Evolutionary conservation across 1,140 invertebrate genomes (phyloP).

Genomic region (Ericerus pela): DNA sequence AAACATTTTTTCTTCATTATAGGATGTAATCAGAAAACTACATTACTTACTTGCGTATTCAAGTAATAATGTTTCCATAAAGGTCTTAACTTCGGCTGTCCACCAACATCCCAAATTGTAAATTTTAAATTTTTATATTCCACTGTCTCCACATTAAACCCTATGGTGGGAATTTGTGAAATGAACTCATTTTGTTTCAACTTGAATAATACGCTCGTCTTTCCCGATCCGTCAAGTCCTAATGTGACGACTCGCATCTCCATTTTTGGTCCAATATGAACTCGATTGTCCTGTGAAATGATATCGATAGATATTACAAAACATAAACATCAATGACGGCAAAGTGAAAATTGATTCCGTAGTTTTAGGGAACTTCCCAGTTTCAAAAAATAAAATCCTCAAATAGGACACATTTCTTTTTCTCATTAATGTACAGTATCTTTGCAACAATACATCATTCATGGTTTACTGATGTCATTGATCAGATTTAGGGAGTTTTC

Average conservation of each 20-base stretch:
- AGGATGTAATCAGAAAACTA: not conserved
- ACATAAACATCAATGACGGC: no score
- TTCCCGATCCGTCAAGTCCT: slow-evolving; percentile 40
- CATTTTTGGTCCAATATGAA: slow-evolving; percentile 47
- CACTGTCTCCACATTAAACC: slow-evolving; percentile 45
- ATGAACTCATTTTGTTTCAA: slow-evolving; percentile 43
- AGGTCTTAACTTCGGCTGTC: slow-evolving; percentile 40
- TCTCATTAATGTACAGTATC: no score
- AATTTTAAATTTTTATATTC: slow-evolving; percentile 43
- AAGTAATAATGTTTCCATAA: slow-evolving; percentile 45
- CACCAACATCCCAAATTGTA: slow-evolving; percentile 46
- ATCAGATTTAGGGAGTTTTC: no score
- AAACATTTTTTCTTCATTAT: not conserved
- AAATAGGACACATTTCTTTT: not conserved
- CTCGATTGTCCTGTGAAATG: slow-evolving; percentile 39
- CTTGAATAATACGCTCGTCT: slow-evolving; percentile 46
- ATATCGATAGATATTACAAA: not conserved
- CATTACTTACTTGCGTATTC: slow-evolving; percentile 33
- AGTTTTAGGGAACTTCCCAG: no score
- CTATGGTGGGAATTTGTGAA: slow-evolving; percentile 38
- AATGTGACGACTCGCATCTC: slow-evolving; percentile 46
- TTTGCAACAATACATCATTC: no score
- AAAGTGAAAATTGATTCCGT: no score
- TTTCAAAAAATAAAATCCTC: not conserved
- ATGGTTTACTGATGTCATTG: no score